Evolutionary conservation across 2,888 invertebrate species (phyloP).

Genomic region (Augiades crinisus): DNA sequence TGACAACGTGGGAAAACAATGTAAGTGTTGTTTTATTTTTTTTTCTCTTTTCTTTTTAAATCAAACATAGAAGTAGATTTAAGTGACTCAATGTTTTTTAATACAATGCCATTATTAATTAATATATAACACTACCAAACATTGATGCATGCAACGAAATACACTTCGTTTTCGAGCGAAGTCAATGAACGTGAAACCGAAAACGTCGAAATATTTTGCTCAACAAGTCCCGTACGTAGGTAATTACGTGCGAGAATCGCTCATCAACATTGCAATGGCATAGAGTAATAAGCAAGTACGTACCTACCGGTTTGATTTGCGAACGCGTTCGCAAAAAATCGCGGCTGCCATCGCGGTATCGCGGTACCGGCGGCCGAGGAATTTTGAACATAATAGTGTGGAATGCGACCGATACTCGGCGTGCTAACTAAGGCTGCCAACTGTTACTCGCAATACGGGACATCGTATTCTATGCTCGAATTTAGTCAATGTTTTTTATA

Average conservation of each 20-base stretch:
- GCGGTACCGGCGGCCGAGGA: slow-evolving; percentile 47
- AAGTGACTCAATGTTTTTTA: too few relatives aligned
- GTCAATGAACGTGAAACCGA: slow-evolving; percentile 25
- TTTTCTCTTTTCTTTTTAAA: slow-evolving; percentile 11
- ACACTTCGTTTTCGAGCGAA: slow-evolving; percentile 1
- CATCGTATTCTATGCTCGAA: neutral
- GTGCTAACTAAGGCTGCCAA: slow-evolving; percentile 21
- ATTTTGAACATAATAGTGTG: slow-evolving; percentile 71
- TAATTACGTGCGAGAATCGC: slow-evolving; percentile 32
- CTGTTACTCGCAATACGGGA: slow-evolving; percentile 20
- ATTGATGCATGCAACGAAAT: neutral
- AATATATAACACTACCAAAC: neutral
- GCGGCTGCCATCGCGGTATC: slow-evolving; percentile 59
- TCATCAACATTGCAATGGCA: slow-evolving; percentile 32
- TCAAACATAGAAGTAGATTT: too few relatives aligned
- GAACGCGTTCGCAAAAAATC: slow-evolving; percentile 70
- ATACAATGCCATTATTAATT: too few relatives aligned
- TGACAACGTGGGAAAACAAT: slow-evolving; percentile 55
- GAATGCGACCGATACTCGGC: slow-evolving; percentile 57
- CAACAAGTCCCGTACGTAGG: slow-evolving; percentile 25
- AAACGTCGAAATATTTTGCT: slow-evolving; percentile 26
- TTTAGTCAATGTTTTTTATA: too few relatives aligned
- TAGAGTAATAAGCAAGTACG: slow-evolving; percentile 40
- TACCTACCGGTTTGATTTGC: slow-evolving; percentile 72
- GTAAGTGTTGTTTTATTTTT: slow-evolving; percentile 49